Evolutionary conservation across 2,113 vertebrate genomes (phyloP).

Genomic region (Talpa occidentalis): DNA sequence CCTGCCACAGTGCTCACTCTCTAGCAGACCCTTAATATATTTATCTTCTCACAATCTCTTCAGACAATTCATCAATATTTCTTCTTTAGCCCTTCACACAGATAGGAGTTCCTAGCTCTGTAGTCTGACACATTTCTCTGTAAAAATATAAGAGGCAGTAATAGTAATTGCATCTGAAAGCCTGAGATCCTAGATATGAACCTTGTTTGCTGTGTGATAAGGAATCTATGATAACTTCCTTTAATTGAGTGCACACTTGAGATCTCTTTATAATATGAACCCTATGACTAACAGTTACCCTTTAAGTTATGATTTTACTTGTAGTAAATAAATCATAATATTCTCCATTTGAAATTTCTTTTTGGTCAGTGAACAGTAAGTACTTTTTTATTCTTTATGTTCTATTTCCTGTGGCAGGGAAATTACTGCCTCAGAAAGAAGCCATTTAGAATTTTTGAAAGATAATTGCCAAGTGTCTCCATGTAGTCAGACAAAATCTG

Average conservation of each 20-base stretch:
- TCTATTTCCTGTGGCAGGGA: background rate
- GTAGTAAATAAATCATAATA: slow-evolving; percentile 34
- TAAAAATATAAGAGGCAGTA: background rate
- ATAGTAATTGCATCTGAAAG: background rate
- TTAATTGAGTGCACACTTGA: background rate
- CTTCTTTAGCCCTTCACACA: background rate
- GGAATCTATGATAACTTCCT: background rate
- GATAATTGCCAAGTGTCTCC: background rate
- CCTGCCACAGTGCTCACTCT: background rate
- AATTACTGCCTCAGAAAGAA: background rate
- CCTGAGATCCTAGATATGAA: background rate
- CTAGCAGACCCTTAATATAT: background rate
- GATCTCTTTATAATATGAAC: background rate
- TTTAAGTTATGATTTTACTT: background rate
- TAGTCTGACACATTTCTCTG: background rate
- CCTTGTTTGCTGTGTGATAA: background rate
- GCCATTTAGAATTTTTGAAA: background rate
- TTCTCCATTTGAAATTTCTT: background rate
- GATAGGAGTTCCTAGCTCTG: background rate
- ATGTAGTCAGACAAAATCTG: background rate
- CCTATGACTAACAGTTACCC: background rate
- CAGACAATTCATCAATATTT: background rate
- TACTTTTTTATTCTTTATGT: background rate
- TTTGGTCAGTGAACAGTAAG: background rate
- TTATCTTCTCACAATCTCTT: background rate